Base-by-base conservation (phyloP, 2,113 vertebrate genomes). In the Aegotheles bennettii region DNA sequence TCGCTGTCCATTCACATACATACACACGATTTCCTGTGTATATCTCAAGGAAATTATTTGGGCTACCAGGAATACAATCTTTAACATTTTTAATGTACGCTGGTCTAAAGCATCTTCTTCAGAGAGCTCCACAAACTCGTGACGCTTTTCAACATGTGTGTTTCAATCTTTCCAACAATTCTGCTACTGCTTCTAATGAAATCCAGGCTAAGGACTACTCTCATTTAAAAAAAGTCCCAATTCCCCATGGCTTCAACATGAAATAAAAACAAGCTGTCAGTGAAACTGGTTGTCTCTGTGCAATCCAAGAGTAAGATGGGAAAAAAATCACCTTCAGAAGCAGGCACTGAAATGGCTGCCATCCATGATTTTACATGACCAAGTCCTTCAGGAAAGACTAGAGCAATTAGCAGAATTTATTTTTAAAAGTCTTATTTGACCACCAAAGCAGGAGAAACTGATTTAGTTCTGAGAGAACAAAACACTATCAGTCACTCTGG, bases 11-110 rank as follows among this genome's bases (percentile, higher is more conserved):
- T 45, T 78, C 51, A 91, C 7, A 13, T 9, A 71, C 5, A 45
- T 7, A 75, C 0, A 54, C 1, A 56, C 2, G 3, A 80, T 36
- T 89, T 80, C 26, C 24, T 0, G 1, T 10, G 21, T 35, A 56
- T 18, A 69, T 47, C 26, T 36, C 31, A 73, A 86, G 47, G 2
- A 84, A 80, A 13, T n/a, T 48, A 36, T 23, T 87, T 53, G 67
- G n/a, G 33, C 56, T 87, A 56, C n/a, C 50, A 84, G 28, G 19
- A 68, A 80, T 68, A 89, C 16, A 40, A 40, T 40, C n/a, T 63
- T 92, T 16, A 80, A 47, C 1, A 0, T 51, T 87, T 78, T 54
- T 26, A 71, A 78, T 8, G 8, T 25, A 87, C 1, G 2, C 9
- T 54, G 12, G 38, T 76, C 36, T 60, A 80, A 88, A 79, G 17